phyloP scores from a whole-genome alignment of 2,797 vertebrate genomes.

The Masticophis lateralis region DNA sequence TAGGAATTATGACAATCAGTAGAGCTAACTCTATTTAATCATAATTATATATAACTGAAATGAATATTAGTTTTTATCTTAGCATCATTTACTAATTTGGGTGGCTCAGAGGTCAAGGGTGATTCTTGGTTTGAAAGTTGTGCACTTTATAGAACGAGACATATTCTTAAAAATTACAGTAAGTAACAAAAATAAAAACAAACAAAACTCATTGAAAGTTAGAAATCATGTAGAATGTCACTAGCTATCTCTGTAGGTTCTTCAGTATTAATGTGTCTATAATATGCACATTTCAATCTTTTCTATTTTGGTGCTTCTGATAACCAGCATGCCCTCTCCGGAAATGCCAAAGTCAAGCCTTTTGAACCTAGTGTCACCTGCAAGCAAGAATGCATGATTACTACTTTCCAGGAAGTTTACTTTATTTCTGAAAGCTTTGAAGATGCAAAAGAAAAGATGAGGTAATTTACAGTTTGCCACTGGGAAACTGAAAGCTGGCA shows the following conservation, averaged over 20 bases:
- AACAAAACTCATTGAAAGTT: background rate
- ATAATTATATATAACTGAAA: background rate
- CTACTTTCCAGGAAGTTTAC: constrained; percentile 93
- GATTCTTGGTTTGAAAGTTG: background rate
- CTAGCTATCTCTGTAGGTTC: background rate
- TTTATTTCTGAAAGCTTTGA: constrained; percentile 95
- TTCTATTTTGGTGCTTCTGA: constrained; percentile 22
- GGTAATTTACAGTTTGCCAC: constrained; percentile 67
- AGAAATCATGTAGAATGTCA: background rate
- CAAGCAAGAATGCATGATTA: constrained; percentile 94
- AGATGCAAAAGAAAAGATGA: constrained; percentile 96
- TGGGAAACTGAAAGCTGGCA: background rate
- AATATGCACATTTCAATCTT: background rate
- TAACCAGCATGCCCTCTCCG: constrained; percentile 85
- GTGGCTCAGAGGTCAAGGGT: background rate
- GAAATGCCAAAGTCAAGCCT: constrained; percentile 83
- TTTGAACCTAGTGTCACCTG: constrained; percentile 90
- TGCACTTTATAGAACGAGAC: background rate
- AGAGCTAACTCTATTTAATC: background rate
- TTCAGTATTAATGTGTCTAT: constrained; percentile 17
- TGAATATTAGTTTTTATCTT: background rate
- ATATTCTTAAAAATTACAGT: constrained; percentile 17
- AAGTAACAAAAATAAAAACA: background rate
- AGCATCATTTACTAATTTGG: background rate
- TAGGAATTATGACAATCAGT: background rate